Conservation (phyloP, 2,888 invertebrate genomes). For the Luffia ferchaultella region DNA sequence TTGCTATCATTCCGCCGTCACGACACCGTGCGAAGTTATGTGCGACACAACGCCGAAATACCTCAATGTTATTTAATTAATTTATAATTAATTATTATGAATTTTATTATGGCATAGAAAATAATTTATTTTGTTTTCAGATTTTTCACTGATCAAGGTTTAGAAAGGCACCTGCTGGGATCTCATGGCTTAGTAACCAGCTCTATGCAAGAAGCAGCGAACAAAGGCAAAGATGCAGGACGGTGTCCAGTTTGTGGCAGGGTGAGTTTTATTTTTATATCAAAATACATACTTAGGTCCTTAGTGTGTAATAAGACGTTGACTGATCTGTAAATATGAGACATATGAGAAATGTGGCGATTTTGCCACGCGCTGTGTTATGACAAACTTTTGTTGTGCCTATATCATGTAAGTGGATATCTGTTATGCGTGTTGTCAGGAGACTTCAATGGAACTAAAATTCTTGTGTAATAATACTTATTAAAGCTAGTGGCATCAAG, state of each 20-base stretch:
- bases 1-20: no score
- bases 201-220: conserved; percentile 95
- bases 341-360: background rate
- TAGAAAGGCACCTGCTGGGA: conserved; percentile 93
- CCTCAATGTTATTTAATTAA: no score
- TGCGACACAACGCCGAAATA: no score
- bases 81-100: no score
- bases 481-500: no score
- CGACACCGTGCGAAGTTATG: no score
- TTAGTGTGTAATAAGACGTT: background rate
- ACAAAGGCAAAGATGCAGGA: conserved; percentile 93
- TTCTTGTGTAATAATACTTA: no score
- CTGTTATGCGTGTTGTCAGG: no score
- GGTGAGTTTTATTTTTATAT: conserved; percentile 59
- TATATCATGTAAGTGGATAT: background rate
- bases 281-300: background rate
- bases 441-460: no score
- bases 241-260: conserved; percentile 95
- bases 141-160: conserved; percentile 96
- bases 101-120: no score
- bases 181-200: conserved; percentile 95
- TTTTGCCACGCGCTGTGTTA: background rate
- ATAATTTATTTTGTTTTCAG: no score
- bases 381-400: background rate
- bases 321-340: background rate